phyloP scores from a whole-genome alignment of 1,140 invertebrate species.

The Pogonus chalceus region DNA sequence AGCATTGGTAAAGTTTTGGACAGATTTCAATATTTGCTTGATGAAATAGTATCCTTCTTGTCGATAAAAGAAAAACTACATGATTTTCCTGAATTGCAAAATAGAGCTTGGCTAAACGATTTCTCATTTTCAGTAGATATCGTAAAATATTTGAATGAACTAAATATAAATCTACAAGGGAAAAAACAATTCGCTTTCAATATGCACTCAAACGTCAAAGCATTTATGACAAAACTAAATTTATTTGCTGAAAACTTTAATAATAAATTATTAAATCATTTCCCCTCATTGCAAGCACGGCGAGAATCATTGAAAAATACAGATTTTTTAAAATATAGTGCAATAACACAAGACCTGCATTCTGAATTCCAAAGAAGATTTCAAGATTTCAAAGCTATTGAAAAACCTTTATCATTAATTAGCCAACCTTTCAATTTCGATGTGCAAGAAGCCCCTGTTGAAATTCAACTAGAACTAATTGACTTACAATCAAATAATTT shows the following conservation, averaged over 20 bases:
- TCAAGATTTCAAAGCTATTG: slow-evolving; percentile 21
- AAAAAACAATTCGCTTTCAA: slow-evolving; percentile 17
- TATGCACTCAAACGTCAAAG: slow-evolving; percentile 12
- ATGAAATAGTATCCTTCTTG: neutral
- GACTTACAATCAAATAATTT: neutral
- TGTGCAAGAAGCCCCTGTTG: slow-evolving; percentile 11
- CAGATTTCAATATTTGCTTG: neutral
- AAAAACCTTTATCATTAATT: slow-evolving; percentile 19
- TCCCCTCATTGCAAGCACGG: neutral
- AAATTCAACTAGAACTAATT: slow-evolving; percentile 15
- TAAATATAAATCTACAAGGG: slow-evolving; percentile 16
- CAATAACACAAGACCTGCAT: neutral
- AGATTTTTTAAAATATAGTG: neutral
- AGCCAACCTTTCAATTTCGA: neutral
- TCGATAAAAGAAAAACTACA: neutral
- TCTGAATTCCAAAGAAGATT: slow-evolving; percentile 17
- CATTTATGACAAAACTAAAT: slow-evolving; percentile 14
- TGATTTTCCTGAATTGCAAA: slow-evolving; percentile 10
- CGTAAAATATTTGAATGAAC: slow-evolving; percentile 17
- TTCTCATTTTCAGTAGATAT: slow-evolving; percentile 19
- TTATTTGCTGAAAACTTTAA: slow-evolving; percentile 13
- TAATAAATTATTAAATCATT: slow-evolving; percentile 17
- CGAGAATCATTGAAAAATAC: neutral
- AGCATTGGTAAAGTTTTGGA: neutral
- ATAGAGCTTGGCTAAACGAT: slow-evolving; percentile 20